A percentile compares a stretch with the other conserved stretches of the same genome.
Evolutionary conservation across 2,113 vertebrate species (phyloP).

Genomic region (Rhagologus leucostigma): DNA sequence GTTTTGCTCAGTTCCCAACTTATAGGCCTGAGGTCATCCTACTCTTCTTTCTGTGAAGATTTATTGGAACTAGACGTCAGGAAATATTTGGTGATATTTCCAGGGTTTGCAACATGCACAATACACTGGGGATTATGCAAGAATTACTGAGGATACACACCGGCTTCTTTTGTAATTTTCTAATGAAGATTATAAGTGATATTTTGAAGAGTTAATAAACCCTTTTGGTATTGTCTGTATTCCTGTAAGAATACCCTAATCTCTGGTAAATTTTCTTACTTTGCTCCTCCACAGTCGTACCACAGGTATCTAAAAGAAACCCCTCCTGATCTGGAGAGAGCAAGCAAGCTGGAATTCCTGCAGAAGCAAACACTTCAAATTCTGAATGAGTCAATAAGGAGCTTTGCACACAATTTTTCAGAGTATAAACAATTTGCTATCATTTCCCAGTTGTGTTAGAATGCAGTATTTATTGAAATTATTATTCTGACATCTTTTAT

Average conservation of each 20-base stretch:
- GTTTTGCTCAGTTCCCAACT: not conserved
- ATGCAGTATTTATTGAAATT: not conserved
- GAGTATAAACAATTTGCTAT: not conserved
- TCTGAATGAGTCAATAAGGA: not conserved
- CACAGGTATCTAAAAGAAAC: not conserved
- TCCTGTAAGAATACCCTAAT: not conserved
- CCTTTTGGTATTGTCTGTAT: not conserved
- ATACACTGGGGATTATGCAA: not conserved
- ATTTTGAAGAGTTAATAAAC: slow-evolving; percentile 16
- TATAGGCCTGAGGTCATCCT: not conserved
- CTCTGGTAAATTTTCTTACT: not conserved
- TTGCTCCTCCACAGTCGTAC: not conserved
- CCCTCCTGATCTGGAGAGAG: not conserved
- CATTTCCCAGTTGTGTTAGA: not conserved
- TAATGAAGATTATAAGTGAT: not conserved
- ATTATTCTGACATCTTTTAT: not conserved
- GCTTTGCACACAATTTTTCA: not conserved
- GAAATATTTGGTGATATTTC: not conserved
- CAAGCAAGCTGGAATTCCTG: not conserved
- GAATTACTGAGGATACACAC: not conserved
- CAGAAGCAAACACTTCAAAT: not conserved
- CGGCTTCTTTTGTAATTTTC: not conserved
- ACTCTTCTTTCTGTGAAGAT: not conserved
- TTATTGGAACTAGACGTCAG: not conserved
- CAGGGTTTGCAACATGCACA: not conserved